Conservation (phyloP, 2,113 vertebrate species). For the Oriolus oriolus region DNA sequence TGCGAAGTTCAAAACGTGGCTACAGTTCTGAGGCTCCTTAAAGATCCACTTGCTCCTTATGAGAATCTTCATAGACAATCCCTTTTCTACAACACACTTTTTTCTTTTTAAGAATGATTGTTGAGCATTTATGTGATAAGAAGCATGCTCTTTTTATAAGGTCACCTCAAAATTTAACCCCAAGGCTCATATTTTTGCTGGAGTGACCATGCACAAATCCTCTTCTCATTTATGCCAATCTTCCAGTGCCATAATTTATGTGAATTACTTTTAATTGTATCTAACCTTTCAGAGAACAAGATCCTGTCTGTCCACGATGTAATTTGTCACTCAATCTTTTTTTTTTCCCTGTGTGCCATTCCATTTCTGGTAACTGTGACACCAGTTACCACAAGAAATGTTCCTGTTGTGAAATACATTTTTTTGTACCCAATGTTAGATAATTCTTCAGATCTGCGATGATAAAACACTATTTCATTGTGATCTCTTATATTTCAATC, state of each 20-base stretch:
- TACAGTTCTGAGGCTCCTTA: neutral
- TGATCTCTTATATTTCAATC: neutral
- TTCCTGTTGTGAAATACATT: neutral
- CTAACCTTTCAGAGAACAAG: neutral
- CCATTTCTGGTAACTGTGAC: neutral
- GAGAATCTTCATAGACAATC: neutral
- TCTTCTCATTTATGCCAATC: neutral
- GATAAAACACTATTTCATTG: neutral
- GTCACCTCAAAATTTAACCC: neutral
- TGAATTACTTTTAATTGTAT: constrained; percentile 19
- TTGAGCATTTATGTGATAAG: neutral
- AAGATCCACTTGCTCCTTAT: neutral
- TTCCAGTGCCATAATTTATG: neutral
- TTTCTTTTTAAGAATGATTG: neutral
- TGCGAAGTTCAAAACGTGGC: neutral
- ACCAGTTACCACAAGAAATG: neutral
- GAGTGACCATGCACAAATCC: neutral
- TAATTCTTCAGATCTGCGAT: neutral
- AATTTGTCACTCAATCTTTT: neutral
- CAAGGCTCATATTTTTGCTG: neutral
- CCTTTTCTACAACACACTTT: neutral
- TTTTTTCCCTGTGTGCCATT: neutral
- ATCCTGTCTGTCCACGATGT: neutral
- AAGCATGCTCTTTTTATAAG: neutral
- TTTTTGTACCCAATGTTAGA: neutral